A percentile compares a stretch with the other conserved stretches of the same genome.
These are phyloP conservation scores for Fulica atra DNA, from an alignment of 2,113 vertebrate genomes.

Conservation along the genomic window DNA sequence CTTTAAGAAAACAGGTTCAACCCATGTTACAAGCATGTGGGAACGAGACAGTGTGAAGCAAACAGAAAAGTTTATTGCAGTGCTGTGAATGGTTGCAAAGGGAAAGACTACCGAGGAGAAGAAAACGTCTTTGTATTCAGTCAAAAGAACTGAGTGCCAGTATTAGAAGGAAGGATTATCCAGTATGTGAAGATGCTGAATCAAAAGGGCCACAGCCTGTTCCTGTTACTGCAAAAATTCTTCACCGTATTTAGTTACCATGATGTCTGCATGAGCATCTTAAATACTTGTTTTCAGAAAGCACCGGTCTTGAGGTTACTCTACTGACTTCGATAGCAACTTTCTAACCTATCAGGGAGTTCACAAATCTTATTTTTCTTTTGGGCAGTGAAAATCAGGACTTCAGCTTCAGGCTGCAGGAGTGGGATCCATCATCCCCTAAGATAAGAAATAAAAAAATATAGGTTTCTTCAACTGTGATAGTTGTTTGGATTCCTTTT, in stretches of 20 bases:
- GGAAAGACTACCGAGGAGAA: background rate
- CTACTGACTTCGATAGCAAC: background rate
- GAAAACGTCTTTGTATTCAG: background rate
- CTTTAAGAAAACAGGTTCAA: background rate
- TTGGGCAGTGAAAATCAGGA: background rate
- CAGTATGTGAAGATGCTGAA: background rate
- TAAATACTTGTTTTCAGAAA: background rate
- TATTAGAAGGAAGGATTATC: background rate
- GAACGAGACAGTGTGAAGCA: background rate
- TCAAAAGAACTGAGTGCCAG: background rate
- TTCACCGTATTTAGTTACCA: background rate
- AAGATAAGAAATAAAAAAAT: background rate
- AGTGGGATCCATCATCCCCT: background rate
- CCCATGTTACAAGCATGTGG: background rate
- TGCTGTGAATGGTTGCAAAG: background rate
- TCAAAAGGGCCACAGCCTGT: background rate
- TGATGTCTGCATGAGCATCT: rapidly evolving
- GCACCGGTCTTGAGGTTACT: background rate
- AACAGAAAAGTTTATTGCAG: background rate
- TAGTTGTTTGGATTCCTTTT: background rate
- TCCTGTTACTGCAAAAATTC: background rate
- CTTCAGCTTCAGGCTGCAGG: background rate
- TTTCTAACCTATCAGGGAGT: background rate
- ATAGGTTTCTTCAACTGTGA: background rate
- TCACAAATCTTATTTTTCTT: background rate